Base-by-base conservation (phyloP, 1,140 invertebrate species). In the Bombus consobrinus region DNA sequence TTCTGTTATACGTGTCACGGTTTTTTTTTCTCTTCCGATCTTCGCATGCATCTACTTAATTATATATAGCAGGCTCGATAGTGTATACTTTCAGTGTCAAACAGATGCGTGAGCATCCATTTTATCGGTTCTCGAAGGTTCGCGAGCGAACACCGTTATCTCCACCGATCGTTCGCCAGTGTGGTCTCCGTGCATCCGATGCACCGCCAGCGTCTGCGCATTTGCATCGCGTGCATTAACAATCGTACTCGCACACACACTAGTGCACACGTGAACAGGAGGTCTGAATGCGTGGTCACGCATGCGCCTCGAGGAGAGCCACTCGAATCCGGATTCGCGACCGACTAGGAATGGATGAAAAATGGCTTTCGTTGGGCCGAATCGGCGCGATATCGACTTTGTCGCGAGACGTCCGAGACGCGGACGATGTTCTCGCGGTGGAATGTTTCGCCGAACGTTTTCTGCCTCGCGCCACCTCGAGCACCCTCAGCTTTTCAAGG, bases 251-350 rank as follows among this genome's bases (percentile, higher is more conserved):
- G 80, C 43, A 82, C 73, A 62, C 86, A 43, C 73, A 64, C 78
- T 28, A 28, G 39, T 41, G 62, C 73, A 68, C 73, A 66, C 69
- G 78, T 74, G 77, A 62, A 32, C 72, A 39, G 13, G 71, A 22
- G 28, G 25, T 64, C 79, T 81, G 64, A 71, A 64, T 68, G 59
- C 78, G 73, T 85, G 88, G 77, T 78, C 83, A 83, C 89, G 88
- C 89, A 90, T 90, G 89, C 89, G 89, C 80, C 47, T 34, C 66
- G 37, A 47, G 39, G 64, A 62, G 32, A 81, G 78, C 53, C 66
- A 68, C 59, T 90, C 79, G 86, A 86, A 88, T 88, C 86, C 87
- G 88, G 79, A 89, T 89, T 84, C 84, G 66, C 87, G 74, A 69
- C 34, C 77, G 32, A 22, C 88, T 59, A 83, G 77, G 68, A 74